A percentile compares a stretch with the other conserved stretches of the same genome.
These are phyloP conservation scores for Hetaerina americana DNA, from an alignment of 1,140 invertebrate genomes.

Conservation along the genomic window DNA sequence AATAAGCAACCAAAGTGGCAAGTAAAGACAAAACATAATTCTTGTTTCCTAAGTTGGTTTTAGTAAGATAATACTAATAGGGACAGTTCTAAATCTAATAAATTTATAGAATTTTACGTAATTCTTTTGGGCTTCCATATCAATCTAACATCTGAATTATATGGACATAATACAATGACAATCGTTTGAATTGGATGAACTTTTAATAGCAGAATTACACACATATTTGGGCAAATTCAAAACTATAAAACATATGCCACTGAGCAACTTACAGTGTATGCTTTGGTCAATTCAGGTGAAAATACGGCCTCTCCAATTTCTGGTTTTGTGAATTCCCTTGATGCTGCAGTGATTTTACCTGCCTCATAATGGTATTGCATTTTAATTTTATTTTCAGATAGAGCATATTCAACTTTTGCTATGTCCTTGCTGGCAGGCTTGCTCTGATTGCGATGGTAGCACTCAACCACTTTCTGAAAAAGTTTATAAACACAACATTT, in stretches of 20 bases:
- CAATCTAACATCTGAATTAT: constrained; percentile 7
- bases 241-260: background rate
- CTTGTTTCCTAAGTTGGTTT: no score
- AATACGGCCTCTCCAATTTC: constrained; percentile 46
- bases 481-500: constrained; percentile 2
- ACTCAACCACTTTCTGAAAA: constrained; percentile 43
- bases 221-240: background rate
- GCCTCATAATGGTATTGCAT: constrained; percentile 53
- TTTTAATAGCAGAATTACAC: background rate
- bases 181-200: background rate
- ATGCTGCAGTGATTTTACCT: constrained; percentile 49
- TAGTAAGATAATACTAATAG: background rate
- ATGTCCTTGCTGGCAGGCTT: constrained; percentile 43
- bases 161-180: background rate
- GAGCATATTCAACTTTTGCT: constrained; percentile 45
- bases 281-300: constrained; percentile 45
- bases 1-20: no score
- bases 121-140: background rate
- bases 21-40: no score
- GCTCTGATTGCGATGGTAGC: constrained; percentile 40
- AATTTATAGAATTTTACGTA: background rate
- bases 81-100: background rate
- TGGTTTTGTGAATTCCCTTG: constrained; percentile 48
- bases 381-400: constrained; percentile 44
- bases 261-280: constrained; percentile 38